Percentiles rank a stretch among this genome's conserved stretches.
These are phyloP conservation scores for Coenonympha arcania DNA, from an alignment of 2,888 invertebrate genomes.

Conservation along the genomic window DNA sequence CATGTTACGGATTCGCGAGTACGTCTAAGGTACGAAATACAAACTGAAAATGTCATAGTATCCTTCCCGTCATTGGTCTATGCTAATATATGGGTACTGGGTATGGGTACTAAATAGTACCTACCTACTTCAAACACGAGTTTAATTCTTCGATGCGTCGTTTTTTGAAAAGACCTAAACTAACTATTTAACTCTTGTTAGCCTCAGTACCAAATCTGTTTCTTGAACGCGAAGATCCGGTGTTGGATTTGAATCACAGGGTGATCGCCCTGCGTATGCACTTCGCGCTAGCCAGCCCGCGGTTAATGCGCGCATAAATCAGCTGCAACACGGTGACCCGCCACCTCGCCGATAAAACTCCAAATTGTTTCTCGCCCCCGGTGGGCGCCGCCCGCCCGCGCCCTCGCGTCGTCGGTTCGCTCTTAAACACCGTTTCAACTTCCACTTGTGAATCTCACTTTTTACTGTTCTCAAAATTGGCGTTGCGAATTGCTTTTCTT, in stretches of 20 bases:
- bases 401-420: slow-evolving; percentile 66
- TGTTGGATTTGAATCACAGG: slow-evolving; percentile 1
- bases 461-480: slow-evolving; percentile 72
- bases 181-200: too few relatives aligned
- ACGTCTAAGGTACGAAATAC: too few relatives aligned
- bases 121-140: too few relatives aligned
- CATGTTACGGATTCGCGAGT: too few relatives aligned
- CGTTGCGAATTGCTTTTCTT: slow-evolving; percentile 67
- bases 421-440: slow-evolving; percentile 74
- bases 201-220: too few relatives aligned
- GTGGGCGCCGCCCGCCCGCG: slow-evolving; percentile 66
- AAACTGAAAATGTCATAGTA: too few relatives aligned
- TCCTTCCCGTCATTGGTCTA: too few relatives aligned
- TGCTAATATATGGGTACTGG: too few relatives aligned
- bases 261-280: slow-evolving; percentile 44
- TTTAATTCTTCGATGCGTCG: too few relatives aligned
- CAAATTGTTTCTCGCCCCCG: slow-evolving; percentile 73
- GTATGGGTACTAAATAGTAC: too few relatives aligned
- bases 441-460: slow-evolving; percentile 74
- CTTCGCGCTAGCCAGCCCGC: slow-evolving; percentile 54
- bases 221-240: background rate
- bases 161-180: too few relatives aligned
- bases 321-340: slow-evolving; percentile 57
- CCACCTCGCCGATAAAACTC: slow-evolving; percentile 65
- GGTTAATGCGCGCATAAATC: slow-evolving; percentile 69